Evolutionary conservation across 2,888 invertebrate species (phyloP).

Genomic region (Papilio elwesi): DNA sequence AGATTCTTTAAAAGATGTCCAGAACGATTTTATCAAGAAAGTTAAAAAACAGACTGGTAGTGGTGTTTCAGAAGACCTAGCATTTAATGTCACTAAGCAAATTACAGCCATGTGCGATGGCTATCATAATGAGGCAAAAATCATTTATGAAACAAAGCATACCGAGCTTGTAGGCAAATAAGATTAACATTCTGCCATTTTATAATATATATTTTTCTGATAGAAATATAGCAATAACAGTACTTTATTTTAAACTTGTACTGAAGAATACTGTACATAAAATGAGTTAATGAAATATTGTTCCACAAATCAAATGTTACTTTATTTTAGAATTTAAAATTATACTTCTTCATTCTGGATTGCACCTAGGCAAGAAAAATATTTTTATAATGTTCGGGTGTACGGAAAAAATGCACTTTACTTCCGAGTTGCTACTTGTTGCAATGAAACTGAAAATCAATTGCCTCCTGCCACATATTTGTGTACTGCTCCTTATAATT

Average conservation of each 20-base stretch:
- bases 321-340: background rate
- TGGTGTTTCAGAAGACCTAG: slow-evolving; percentile 90
- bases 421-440: no score
- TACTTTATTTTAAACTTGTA: background rate
- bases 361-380: background rate
- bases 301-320: background rate
- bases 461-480: no score
- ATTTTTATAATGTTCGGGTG: background rate
- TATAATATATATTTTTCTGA: background rate
- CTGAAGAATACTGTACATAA: background rate
- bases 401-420: no score
- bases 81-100: slow-evolving; percentile 87
- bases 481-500: no score
- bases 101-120: slow-evolving; percentile 87
- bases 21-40: slow-evolving; percentile 88
- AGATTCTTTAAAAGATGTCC: slow-evolving; percentile 89
- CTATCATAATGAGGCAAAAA: slow-evolving; percentile 80
- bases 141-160: slow-evolving; percentile 86
- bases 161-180: slow-evolving; percentile 88
- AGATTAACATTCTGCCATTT: slow-evolving; percentile 8
- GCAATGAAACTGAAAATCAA: no score
- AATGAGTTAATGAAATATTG: background rate
- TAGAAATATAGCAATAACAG: background rate
- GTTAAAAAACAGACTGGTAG: slow-evolving; percentile 87
- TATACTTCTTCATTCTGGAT: background rate